Base-by-base conservation (phyloP, 1,140 invertebrate species). In the Apis dorsata region DNA sequence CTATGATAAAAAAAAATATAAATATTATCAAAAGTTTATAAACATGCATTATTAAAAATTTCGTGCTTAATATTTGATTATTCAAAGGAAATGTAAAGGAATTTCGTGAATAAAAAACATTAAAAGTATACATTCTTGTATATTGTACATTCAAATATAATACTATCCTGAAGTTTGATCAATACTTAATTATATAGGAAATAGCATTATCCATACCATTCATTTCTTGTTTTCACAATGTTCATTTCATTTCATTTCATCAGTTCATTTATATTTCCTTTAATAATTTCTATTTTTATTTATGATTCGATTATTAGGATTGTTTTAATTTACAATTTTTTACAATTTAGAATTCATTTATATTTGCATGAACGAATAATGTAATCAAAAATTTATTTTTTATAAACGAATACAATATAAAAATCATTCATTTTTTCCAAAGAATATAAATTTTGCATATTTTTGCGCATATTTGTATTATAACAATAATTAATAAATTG, bases 161-260 rank as follows among this genome's bases (percentile, higher is more conserved):
- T 51, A 71, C 75, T 70, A 62, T 28, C 75, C 51, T 57, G 75
- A n/a, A 81, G 90, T 91, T 91, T 91, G 90, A 82, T 91, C 90
- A 85, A 91, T 91, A 91, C 57, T 3, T 59, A 62, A 57, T 70
- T 68, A 51, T 44, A 65, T 66, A 17, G 28, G 49, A 21, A 87
- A 86, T 78, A 68, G 75, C 73, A 49, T 24, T 70, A 79, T 44
- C 73, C 34, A 49, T n/a, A 59, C 24, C 59, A 79, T 62, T 84
- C 60, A 28, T 57, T 74, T 65, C 62, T 53, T 59, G 57, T 13
- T 21, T 75, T 5, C 65, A 49, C 17, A 51, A 24, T n/a, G 13
- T 59, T 75, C 24, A 24, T 24, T 24, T 24, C 24, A 24, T 24
- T 24, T 24, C 24, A 24, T 24, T 24, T 24, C 24, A 76, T 66